Conservation (phyloP, 2,888 invertebrate genomes). For the Rosalia funebris region DNA sequence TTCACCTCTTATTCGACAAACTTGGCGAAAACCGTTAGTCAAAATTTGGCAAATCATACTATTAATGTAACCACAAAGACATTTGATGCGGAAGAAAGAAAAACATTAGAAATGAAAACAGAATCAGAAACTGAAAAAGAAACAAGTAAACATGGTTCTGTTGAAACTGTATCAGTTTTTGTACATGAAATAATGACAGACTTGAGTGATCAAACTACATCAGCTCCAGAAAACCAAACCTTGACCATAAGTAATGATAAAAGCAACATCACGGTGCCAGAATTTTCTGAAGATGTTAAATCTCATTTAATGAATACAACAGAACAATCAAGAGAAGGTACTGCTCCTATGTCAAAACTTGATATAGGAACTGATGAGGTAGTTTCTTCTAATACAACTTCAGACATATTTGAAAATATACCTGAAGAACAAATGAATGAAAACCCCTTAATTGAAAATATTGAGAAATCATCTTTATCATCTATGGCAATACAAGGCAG, state of each 20-base stretch:
- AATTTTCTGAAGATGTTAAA: too few species aligned
- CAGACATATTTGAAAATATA: conserved; percentile 1
- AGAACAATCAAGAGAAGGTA: conserved; percentile 10
- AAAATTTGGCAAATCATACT: background rate
- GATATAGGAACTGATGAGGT: conserved; percentile 6
- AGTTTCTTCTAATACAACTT: conserved; percentile 8
- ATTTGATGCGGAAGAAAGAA: background rate
- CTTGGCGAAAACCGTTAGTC: background rate
- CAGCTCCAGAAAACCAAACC: conserved; percentile 30
- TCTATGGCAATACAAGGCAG: conserved; percentile 73
- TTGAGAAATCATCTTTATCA: conserved; percentile 68
- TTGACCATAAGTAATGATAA: conserved; percentile 20
- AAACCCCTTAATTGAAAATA: conserved; percentile 3
- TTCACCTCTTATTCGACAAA: background rate
- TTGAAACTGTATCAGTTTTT: conserved; percentile 21
- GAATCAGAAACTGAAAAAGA: conserved; percentile 2
- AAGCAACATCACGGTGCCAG: too few species aligned
- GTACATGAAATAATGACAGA: conserved; percentile 24
- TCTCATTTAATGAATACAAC: conserved; percentile 31
- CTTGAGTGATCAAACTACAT: conserved; percentile 24
- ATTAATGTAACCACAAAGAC: background rate
- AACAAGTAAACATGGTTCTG: conserved; percentile 2
- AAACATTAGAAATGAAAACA: conserved; percentile 1
- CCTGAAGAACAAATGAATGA: conserved; percentile 6
- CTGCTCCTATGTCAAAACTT: too few species aligned